Evolutionary conservation across 2,888 invertebrate genomes (phyloP).

Genomic region (Arctia plantaginis): DNA sequence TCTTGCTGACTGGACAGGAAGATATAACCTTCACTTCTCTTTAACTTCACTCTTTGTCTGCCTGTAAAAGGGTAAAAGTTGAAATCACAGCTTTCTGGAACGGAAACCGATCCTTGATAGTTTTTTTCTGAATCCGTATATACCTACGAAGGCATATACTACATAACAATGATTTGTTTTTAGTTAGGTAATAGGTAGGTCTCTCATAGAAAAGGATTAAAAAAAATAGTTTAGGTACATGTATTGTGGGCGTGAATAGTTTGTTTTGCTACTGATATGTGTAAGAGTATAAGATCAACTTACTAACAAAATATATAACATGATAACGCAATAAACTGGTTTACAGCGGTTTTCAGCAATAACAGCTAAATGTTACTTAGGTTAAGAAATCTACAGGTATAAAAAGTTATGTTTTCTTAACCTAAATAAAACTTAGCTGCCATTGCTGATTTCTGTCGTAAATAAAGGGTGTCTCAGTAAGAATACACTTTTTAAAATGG

Average conservation of each 20-base stretch:
- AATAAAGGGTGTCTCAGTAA: too few species aligned
- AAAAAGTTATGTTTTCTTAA: neutral
- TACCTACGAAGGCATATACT: too few species aligned
- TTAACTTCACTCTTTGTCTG: too few species aligned
- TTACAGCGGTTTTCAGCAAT: constrained; percentile 40
- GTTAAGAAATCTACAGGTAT: constrained; percentile 43
- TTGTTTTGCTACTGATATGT: neutral
- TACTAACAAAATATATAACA: constrained; percentile 11
- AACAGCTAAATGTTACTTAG: constrained; percentile 36
- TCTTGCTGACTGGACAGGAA: too few species aligned
- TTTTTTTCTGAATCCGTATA: too few species aligned
- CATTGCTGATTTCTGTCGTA: neutral
- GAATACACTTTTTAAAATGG: too few species aligned
- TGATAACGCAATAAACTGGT: constrained; percentile 43
- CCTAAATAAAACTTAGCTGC: neutral
- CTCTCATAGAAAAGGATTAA: neutral
- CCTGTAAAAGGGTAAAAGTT: too few species aligned
- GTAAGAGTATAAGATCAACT: neutral
- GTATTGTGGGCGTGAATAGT: neutral
- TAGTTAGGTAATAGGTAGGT: neutral
- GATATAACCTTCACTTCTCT: neutral
- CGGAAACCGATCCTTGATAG: too few species aligned
- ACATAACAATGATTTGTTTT: too few species aligned
- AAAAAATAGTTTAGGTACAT: neutral
- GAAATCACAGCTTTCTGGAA: too few species aligned